Evolutionary conservation across 2,797 vertebrate species (phyloP).

Genomic region (Martes flavigula): DNA sequence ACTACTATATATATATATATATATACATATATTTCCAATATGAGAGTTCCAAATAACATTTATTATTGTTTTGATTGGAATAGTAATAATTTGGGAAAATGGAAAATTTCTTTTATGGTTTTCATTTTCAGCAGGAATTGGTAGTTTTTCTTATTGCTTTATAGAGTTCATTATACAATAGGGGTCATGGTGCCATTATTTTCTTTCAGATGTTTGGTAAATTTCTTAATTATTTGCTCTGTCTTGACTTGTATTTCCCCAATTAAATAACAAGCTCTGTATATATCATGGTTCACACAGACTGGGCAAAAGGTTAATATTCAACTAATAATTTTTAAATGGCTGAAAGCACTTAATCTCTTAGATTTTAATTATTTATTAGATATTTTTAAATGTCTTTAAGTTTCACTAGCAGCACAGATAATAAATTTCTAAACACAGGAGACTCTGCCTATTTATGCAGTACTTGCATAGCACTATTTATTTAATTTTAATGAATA

Average conservation of each 20-base stretch:
- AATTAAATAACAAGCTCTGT: neutral
- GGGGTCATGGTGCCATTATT: fast-evolving
- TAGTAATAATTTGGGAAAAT: neutral
- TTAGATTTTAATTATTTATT: neutral
- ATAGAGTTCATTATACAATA: neutral
- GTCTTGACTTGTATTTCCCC: neutral
- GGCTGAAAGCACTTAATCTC: neutral
- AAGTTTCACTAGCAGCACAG: neutral
- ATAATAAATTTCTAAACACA: neutral
- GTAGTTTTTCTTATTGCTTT: neutral
- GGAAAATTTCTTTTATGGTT: neutral
- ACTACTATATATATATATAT: neutral
- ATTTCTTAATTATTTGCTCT: neutral
- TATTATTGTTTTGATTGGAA: neutral
- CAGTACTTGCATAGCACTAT: neutral
- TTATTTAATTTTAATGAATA: neutral
- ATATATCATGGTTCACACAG: neutral
- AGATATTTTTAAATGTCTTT: neutral
- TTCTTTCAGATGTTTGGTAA: neutral
- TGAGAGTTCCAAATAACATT: neutral
- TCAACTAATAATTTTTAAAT: slow-evolving; percentile 3
- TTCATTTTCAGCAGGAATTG: neutral
- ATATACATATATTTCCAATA: neutral
- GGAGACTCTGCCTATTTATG: neutral
- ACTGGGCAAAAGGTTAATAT: neutral